phyloP scores from a whole-genome alignment of 2,888 invertebrate genomes.

The Argyra leucocephala region DNA sequence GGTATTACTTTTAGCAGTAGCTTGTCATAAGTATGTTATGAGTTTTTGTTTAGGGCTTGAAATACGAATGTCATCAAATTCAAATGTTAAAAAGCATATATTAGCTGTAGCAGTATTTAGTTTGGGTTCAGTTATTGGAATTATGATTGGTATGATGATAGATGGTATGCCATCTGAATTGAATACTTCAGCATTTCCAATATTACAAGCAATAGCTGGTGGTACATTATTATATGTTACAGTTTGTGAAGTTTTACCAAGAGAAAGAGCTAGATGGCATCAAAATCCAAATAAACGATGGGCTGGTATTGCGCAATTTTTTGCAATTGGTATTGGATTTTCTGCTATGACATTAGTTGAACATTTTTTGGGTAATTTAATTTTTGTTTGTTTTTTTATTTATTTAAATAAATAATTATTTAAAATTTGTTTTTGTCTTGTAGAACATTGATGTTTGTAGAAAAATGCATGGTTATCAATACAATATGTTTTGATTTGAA shows the following conservation, averaged over 20 bases:
- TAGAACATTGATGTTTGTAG: too few relatives aligned
- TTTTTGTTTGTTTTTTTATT: too few relatives aligned
- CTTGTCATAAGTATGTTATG: constrained; percentile 72
- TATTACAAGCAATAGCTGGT: constrained; percentile 63
- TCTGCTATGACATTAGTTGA: constrained; percentile 46
- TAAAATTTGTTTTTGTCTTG: too few relatives aligned
- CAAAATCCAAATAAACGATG: constrained; percentile 44
- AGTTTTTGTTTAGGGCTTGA: constrained; percentile 73
- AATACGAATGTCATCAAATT: constrained; percentile 48
- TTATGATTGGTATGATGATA: constrained; percentile 55
- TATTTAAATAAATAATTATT: too few relatives aligned
- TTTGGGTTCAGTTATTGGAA: constrained; percentile 58
- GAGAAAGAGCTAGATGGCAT: constrained; percentile 67
- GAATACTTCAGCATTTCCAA: constrained; percentile 46
- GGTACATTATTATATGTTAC: constrained; percentile 70
- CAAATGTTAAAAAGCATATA: constrained; percentile 44
- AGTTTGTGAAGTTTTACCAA: constrained; percentile 64
- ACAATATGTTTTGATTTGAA: too few relatives aligned
- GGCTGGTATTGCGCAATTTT: constrained; percentile 57
- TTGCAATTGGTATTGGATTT: constrained; percentile 54
- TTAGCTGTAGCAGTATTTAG: constrained; percentile 56
- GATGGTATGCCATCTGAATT: constrained; percentile 46
- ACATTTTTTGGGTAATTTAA: neutral
- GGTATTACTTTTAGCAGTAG: constrained; percentile 57
- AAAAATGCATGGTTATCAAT: too few relatives aligned